A percentile compares a stretch with the other conserved stretches of the same genome.
These are phyloP conservation scores for Leucoraja ocellata DNA, from an alignment of 2,797 vertebrate species.

Conservation along the genomic window DNA sequence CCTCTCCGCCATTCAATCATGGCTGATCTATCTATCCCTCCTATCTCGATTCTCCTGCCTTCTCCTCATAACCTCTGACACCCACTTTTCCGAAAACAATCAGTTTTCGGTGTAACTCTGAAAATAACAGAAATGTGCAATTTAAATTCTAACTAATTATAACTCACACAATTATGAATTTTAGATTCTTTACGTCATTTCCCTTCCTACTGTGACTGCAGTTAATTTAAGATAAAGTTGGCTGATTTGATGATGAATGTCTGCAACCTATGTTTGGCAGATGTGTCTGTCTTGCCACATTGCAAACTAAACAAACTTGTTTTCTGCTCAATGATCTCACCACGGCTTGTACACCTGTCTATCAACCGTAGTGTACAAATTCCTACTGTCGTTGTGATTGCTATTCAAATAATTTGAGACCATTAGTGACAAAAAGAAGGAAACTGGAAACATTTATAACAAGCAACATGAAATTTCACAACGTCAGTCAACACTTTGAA, in stretches of 20 bases:
- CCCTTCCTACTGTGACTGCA: background rate
- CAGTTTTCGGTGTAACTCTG: too few species aligned
- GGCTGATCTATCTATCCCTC: too few species aligned
- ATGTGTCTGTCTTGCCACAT: background rate
- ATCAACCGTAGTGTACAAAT: background rate
- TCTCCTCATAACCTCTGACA: too few species aligned
- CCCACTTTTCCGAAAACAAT: too few species aligned
- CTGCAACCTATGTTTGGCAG: background rate
- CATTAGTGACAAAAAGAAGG: background rate
- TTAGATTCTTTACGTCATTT: background rate
- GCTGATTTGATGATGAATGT: slow-evolving; percentile 12
- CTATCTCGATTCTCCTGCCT: too few species aligned
- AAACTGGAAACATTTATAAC: background rate
- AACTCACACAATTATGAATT: background rate
- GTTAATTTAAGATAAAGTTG: background rate
- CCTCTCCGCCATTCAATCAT: too few species aligned
- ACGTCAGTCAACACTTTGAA: background rate
- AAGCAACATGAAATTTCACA: background rate
- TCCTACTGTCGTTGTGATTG: background rate
- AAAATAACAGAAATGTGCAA: background rate
- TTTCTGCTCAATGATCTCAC: background rate
- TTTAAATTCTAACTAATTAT: background rate
- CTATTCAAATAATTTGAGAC: background rate
- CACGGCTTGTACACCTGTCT: background rate
- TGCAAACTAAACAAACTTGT: background rate